Percentiles rank a stretch among this genome's conserved stretches.
These are phyloP conservation scores for Raja brachyura DNA, from an alignment of 2,113 vertebrate genomes.

Conservation along the genomic window DNA sequence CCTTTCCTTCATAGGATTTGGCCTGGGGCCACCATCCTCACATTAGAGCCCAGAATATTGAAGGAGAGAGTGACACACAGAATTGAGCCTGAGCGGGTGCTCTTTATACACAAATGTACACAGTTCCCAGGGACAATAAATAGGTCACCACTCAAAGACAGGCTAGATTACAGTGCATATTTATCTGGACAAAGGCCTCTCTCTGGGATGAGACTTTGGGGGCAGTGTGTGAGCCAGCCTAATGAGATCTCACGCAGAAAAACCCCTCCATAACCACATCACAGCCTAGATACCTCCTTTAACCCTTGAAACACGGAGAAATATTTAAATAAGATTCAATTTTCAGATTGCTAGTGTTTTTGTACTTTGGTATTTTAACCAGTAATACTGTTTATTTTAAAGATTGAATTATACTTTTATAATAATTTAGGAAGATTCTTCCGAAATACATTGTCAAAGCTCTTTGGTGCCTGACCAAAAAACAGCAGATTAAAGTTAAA, in stretches of 20 bases:
- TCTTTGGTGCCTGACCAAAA: no score
- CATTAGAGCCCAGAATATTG: slow-evolving; percentile 2
- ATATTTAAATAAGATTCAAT: background rate
- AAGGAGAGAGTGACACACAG: slow-evolving; percentile 33
- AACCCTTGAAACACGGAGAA: background rate
- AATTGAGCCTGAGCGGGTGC: slow-evolving; percentile 34
- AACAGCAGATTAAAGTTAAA: background rate
- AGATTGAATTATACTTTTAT: no score
- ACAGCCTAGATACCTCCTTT: slow-evolving; percentile 10
- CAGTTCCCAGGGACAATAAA: slow-evolving; percentile 36
- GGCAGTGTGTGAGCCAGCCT: slow-evolving; percentile 35
- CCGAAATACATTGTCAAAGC: no score
- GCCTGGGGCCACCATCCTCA: slow-evolving; percentile 25
- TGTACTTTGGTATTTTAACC: background rate
- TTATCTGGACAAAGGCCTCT: slow-evolving; percentile 33
- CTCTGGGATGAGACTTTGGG: slow-evolving; percentile 28
- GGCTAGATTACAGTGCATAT: slow-evolving; percentile 36
- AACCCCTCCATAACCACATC: slow-evolving; percentile 11
- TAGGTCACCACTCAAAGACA: slow-evolving; percentile 32
- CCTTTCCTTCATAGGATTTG: slow-evolving; percentile 30
- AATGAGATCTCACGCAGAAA: slow-evolving; percentile 35
- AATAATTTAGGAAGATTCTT: no score
- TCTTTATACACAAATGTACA: slow-evolving; percentile 39
- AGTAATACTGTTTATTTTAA: background rate
- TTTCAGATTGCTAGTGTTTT: background rate